Base-by-base conservation (phyloP, 2,113 vertebrate genomes). In the Tetrax tetrax region DNA sequence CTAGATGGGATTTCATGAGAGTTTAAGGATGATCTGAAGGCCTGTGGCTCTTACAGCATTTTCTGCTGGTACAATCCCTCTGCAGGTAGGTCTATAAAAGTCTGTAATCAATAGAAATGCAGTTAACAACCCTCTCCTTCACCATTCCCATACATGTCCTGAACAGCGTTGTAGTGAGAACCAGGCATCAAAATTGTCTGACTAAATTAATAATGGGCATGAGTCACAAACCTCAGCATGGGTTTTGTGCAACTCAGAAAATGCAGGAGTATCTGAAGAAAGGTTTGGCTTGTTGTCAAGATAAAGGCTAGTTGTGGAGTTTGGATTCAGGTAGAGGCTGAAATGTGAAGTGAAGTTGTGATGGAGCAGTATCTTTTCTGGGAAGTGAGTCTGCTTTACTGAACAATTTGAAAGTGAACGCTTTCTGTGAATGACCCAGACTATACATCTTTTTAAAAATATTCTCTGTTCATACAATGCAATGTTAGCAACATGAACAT, bases 361-460 rank as follows among this genome's bases (percentile, higher is more conserved):
- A 84, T 48, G 63, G 70, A 25, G 59, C 37, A 90, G 28, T 22
- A n/a, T 78, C 31, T 92, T 90, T 91, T 90, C 86, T 82, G 83
- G 83, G 72, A 92, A 92, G 25, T 37, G 65, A 83, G 45, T 71
- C n/a, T 91, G 50, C 65, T 84, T 91, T 95, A 65, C 65, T 48
- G 24, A 89, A 35, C 48, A 53, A 3, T 21, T 83, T 38, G 43
- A 27, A 81, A 89, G 20, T 12, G 51, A 84, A 20, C 4, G 2
- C 5, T 79, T 94, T 53, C 38, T 68, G 27, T 72, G 53, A 79
- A 12, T 41, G 43, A 70, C 33, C 29, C 23, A 45, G 33, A 23
- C 19, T 51, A 18, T 23, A 6, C 1, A 17, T 33, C 14, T 61
- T 72, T 74, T 31, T 17, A n/a, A 89, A 89, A 85, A 33, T 70